Conservation (phyloP, 2,888 invertebrate species). For the Drosophila austrosaltans region DNA sequence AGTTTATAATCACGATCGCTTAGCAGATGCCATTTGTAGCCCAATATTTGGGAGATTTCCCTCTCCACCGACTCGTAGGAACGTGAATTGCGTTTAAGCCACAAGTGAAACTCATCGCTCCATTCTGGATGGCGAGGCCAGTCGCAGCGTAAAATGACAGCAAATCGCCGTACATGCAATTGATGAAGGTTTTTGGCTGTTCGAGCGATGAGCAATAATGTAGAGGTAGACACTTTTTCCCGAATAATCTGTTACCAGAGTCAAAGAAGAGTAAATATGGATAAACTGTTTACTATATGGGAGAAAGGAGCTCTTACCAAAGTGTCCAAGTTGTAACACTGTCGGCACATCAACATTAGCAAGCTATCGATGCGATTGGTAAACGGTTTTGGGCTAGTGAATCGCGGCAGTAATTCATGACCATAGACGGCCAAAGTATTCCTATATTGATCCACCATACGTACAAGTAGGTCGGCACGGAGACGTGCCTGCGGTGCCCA, state of each 20-base stretch:
- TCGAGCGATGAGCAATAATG: constrained; percentile 88
- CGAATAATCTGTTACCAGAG: constrained; percentile 86
- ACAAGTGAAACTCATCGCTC: constrained; percentile 87
- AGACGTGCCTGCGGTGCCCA: constrained; percentile 87
- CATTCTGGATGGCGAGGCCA: constrained; percentile 88
- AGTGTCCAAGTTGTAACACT: constrained; percentile 88
- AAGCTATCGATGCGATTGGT: constrained; percentile 88
- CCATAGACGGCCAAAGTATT: constrained; percentile 87
- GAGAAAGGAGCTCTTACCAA: constrained; percentile 85
- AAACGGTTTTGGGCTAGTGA: constrained; percentile 88
- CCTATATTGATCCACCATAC: constrained; percentile 86
- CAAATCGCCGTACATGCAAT: constrained; percentile 88
- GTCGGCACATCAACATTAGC: constrained; percentile 87
- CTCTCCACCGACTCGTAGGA: constrained; percentile 87
- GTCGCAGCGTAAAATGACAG: constrained; percentile 88
- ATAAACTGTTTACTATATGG: neutral
- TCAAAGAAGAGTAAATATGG: neutral
- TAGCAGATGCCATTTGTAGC: constrained; percentile 88
- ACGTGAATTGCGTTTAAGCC: constrained; percentile 86
- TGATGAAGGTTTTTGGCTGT: constrained; percentile 86
- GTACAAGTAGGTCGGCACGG: constrained; percentile 84
- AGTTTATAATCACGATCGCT: constrained; percentile 87
- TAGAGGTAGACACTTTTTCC: constrained; percentile 91
- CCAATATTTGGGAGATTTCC: constrained; percentile 88
- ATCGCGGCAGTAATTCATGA: constrained; percentile 88